phyloP scores from a whole-genome alignment of 1,140 invertebrate species.

The Aphis craccivora region DNA sequence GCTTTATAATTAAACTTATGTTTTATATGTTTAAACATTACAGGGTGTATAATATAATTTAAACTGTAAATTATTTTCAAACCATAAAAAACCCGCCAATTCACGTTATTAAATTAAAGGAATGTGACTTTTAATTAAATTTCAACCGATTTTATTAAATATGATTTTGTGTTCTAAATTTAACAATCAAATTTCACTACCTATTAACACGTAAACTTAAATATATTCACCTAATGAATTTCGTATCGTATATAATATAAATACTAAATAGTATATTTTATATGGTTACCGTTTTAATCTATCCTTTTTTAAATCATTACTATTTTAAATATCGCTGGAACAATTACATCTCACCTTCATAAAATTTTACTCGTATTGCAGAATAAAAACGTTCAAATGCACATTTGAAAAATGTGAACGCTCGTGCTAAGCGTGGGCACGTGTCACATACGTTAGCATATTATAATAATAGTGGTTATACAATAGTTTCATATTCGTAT shows the following conservation, averaged over 20 bases:
- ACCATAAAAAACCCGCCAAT: not conserved
- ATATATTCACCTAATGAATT: not conserved
- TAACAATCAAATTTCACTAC: not conserved
- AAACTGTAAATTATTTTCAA: slow-evolving; percentile 9
- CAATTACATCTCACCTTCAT: not conserved
- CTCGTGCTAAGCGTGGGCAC: not conserved
- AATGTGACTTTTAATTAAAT: not conserved
- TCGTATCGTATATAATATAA: not conserved
- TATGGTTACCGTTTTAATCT: not conserved
- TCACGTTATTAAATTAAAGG: not conserved
- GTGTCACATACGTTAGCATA: too few relatives aligned
- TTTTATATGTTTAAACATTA: slow-evolving; percentile 8
- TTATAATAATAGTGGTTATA: not conserved
- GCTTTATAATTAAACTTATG: slow-evolving; percentile 26
- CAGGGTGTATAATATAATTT: not conserved
- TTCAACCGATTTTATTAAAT: not conserved
- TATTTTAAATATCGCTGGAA: not conserved
- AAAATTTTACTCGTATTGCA: not conserved
- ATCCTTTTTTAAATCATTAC: not conserved
- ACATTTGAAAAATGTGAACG: not conserved
- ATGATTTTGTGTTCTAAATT: not conserved
- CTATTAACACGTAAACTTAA: not conserved
- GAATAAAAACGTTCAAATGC: not conserved
- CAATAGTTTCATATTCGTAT: not conserved
- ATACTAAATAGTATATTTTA: not conserved